Base-by-base conservation (phyloP, 2,888 invertebrate species). In the Drosophila prostipennis region DNA sequence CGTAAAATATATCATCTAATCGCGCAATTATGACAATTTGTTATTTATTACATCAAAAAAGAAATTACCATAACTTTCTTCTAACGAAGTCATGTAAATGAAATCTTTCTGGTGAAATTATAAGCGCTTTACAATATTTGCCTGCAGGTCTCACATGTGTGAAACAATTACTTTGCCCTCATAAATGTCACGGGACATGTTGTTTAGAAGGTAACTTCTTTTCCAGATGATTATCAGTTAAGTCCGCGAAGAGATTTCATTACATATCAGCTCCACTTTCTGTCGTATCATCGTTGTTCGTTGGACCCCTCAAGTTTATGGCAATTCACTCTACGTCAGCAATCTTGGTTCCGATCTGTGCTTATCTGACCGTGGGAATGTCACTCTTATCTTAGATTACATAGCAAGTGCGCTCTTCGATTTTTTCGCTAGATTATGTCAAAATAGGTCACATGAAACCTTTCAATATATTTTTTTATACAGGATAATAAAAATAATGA, bases 41-140 rank as follows among this genome's bases (percentile, higher is more conserved):
- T 39, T 8, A 16, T 40, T 40, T 40, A 16, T 40, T 40, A 19
- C 10, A 23, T 23, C 23, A 2, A 23, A 23, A 23, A 23, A 23
- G n/a, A n/a, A 23, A 23, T 23, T 3, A 23, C 23, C 23, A n/a
- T 23, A 23, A 23, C 23, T 19, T 2, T 19, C 19, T 16, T 10
- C 5, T 19, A 11, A 42, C 19, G 11, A 11, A 13, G 14, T 51
- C 4, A 16, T 52, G 19, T 29, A 39, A 57, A 13, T 11, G 6
- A n/a, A 6, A 10, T 10, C 1, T 19, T 32, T 11, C 4, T 57
- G 19, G 52, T n/a, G 57, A 52, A 39, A 57, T 52, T 19, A 19
- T 13, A 11, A n/a, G 11, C 7, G 2, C n/a, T 52, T 53, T 39
- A 53, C 39, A 39, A 40, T 57, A 40, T 52, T 40, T 57, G 11